Evolutionary conservation across 1,140 invertebrate genomes (phyloP), one percentile per base, ranked within the genome.

Genomic region (Panonychus citri): DNA sequence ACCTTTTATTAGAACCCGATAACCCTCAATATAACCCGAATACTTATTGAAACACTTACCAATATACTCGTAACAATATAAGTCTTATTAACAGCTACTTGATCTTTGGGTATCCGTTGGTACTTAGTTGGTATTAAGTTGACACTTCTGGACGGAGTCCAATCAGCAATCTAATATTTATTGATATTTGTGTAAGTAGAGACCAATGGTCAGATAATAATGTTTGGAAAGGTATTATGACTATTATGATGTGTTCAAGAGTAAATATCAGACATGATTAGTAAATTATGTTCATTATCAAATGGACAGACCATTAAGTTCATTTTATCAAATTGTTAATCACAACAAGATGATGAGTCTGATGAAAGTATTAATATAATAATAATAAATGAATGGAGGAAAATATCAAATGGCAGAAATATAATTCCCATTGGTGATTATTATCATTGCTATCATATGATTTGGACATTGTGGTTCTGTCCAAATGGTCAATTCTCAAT

Each of bases 31-130:
- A 7, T 39, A 7, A 10, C 37, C 17, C 37, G 7, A 7, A 10
- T 17, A 10, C 37, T 39, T 51, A 37, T 48, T 59, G 30, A n/a
- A n/a, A n/a, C n/a, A n/a, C 24, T 51, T 39, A 54, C 53, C 19
- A 88, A 70, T 56, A 91, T 81, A 0, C 85, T 84, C 0, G 84
- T 87, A n/a, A 95, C 82, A 51, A 87, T 78, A 61, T 89, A 88
- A 0, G 86, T 91, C 66, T 78, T 81, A 70, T 93, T 94, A 62
- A 85, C 79, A 51, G 81, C 77, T 8, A 58, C 59, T 24, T 73
- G 68, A n/a, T 78, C 76, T 0, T 79, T 78, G 57, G 49, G 10
- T n/a, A 83, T 68, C 49, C 81, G 74, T 10, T 80, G 75, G 60
- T 83, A 83, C 67, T 85, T 87, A 3, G 82, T 78, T 4, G 82